phyloP scores from a whole-genome alignment of 2,797 vertebrate species.

The Notamacropus eugenii region DNA sequence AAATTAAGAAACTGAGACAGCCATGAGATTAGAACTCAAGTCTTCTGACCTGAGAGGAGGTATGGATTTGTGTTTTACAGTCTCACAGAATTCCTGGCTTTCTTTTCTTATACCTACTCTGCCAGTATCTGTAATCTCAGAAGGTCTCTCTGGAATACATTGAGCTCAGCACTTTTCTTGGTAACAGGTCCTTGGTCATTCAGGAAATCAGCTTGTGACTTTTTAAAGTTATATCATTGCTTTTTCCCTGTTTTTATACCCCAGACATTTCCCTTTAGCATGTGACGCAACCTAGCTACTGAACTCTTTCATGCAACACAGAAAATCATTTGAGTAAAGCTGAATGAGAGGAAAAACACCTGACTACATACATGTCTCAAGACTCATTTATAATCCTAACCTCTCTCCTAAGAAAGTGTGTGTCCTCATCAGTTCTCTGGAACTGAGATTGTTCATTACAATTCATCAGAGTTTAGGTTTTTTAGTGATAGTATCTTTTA shows the following conservation, averaged over 20 bases:
- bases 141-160: neutral
- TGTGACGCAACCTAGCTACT: neutral
- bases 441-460: neutral
- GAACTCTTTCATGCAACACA: neutral
- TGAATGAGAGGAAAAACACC: neutral
- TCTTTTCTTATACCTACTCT: neutral
- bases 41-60: neutral
- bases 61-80: neutral
- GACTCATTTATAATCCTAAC: neutral
- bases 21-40: neutral
- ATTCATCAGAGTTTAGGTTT: neutral
- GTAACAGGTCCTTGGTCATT: neutral
- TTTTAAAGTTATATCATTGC: neutral
- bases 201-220: neutral
- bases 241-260: neutral
- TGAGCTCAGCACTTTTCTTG: neutral
- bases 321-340: neutral
- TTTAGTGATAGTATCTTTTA: neutral
- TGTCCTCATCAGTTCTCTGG: neutral
- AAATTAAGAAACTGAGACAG: neutral
- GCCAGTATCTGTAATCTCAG: neutral
- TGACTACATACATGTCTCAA: neutral
- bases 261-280: neutral
- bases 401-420: neutral
- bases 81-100: neutral